These are phyloP conservation scores for Xiphophorus hellerii DNA, from an alignment of 2,113 vertebrate genomes.

Conservation along the genomic window DNA sequence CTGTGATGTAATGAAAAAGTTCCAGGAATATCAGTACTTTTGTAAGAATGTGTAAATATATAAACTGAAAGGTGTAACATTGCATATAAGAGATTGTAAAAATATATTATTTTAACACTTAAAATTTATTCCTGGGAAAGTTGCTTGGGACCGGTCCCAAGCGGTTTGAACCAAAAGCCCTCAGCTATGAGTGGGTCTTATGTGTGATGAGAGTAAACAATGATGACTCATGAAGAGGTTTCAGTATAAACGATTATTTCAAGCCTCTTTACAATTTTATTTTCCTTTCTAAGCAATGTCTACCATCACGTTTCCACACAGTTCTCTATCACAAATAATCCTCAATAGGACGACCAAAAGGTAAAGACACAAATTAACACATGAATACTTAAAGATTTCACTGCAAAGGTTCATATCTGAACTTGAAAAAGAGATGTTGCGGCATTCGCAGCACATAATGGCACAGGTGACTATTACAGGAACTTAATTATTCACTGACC, in stretches of 20 bases:
- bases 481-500: neutral
- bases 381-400: neutral
- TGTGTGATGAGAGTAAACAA: neutral
- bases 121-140: neutral
- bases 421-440: neutral
- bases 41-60: no score
- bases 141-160: neutral
- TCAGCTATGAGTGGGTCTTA: neutral
- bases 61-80: no score
- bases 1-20: no score
- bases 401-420: neutral
- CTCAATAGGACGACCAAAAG: neutral
- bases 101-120: no score
- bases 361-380: neutral
- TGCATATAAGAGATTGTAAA: no score
- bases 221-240: neutral
- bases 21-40: no score
- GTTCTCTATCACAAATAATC: neutral
- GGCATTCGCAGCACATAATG: slow-evolving; percentile 24
- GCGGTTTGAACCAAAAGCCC: neutral
- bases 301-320: neutral
- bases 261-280: neutral
- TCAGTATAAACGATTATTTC: neutral
- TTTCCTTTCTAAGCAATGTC: neutral
- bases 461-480: slow-evolving; percentile 31